Percentiles rank a stretch among this genome's conserved stretches.
phyloP scores from a whole-genome alignment of 2,888 invertebrate genomes.

The Tetragonula carbonaria region DNA sequence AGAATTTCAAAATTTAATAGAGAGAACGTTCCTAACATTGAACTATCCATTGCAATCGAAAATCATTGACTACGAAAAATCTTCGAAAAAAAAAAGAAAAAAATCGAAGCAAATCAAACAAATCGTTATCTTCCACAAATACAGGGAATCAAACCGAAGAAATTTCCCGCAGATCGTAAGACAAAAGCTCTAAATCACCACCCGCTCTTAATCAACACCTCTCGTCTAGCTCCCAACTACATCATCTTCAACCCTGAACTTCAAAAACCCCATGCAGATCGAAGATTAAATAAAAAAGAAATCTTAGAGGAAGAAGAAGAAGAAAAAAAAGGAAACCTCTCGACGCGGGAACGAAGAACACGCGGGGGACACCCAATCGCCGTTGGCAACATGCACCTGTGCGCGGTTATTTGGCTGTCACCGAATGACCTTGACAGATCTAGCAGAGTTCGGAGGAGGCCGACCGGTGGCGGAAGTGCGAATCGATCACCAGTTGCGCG shows the following conservation, averaged over 20 bases:
- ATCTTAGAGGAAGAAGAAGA: no score
- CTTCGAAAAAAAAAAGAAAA: no score
- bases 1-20: background rate
- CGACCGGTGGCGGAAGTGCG: slow-evolving; percentile 66
- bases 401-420: slow-evolving; percentile 37
- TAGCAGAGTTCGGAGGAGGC: slow-evolving; percentile 58
- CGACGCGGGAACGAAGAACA: slow-evolving; percentile 5
- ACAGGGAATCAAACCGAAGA: no score
- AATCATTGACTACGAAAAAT: no score
- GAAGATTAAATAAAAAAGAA: background rate
- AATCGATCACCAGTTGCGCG: slow-evolving; percentile 78
- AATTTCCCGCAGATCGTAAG: background rate
- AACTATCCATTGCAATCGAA: background rate
- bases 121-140: no score
- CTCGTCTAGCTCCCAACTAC: background rate
- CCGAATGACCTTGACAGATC: slow-evolving; percentile 66
- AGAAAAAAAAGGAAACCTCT: background rate
- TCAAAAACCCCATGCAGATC: no score
- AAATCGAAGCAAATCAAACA: no score
- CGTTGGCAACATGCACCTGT: slow-evolving; percentile 44
- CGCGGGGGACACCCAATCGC: slow-evolving; percentile 50
- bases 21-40: background rate
- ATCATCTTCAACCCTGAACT: background rate
- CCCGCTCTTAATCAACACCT: no score
- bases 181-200: background rate